Evolutionary conservation across 1,140 invertebrate genomes (phyloP), one percentile per base, ranked within the genome.

Genomic region (Drosophila repleta): DNA sequence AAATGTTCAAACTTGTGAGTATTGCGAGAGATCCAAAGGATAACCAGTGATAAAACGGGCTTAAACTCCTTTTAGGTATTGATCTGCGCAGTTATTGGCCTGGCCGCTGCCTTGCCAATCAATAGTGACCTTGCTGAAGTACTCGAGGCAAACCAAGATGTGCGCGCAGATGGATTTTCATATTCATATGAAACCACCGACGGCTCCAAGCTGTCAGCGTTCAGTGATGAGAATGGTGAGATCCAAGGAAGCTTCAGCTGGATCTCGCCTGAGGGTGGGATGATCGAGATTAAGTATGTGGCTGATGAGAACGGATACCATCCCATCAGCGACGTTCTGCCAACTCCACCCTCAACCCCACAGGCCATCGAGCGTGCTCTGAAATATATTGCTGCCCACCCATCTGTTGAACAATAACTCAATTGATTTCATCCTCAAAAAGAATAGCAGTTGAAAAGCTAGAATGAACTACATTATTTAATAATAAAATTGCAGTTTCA

Each of bases 241-340:
- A 73, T 80, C 1, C 60, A 91, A 4, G 90, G 90, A 15, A 46
- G 29, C 17, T 85, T 57, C 43, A 52, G 67, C 43, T 91, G 73
- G 73, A 48, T 75, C 10, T 82, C 83, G n/a, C 84, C 84, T 29
- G 92, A 93, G 74, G 93, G 93, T 4, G 78, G 83, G 56, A 91
- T 76, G 2, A 90, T 93, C 35, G 70, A 90, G 1, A 82, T 94
- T 1, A 87, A 83, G 15, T 94, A 94, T 76, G 92, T 92, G 5
- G 94, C 94, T 35, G 94, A 95, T 75, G 94, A 94, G 81, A 93
- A 94, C 70, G 94, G 92, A 13, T 93, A 91, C 70, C 90, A 90
- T 58, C 92, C 93, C 24, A 61, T 75, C 4, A 92, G 93, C 11
- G 92, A 87, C 3, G 0, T 90, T 26, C 92, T 92, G 52, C 91